Evolutionary conservation across 2,113 vertebrate genomes (phyloP).

Genomic region (Alexandromys fortis): DNA sequence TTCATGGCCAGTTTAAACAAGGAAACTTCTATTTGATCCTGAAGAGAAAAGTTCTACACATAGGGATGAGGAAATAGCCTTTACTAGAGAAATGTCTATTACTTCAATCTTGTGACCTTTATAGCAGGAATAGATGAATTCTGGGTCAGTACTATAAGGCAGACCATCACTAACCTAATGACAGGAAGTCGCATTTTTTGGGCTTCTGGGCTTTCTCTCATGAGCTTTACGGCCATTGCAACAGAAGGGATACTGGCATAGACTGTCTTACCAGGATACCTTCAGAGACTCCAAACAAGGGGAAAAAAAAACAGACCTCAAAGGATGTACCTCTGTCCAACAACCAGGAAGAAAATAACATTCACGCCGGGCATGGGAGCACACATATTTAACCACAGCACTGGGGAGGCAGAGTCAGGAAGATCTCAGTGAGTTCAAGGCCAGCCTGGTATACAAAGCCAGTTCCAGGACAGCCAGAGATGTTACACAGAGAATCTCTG

Average conservation of each 20-base stretch:
- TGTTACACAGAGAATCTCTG: no score
- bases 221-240: no score
- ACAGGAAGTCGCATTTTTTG: neutral
- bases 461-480: no score
- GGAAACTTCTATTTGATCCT: neutral
- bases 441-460: no score
- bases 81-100: neutral
- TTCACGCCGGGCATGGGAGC: neutral
- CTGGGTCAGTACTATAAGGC: neutral
- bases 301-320: neutral
- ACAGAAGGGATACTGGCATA: neutral
- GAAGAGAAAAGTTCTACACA: neutral
- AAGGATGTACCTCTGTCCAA: neutral
- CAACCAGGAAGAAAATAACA: neutral
- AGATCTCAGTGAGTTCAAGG: no score
- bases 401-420: no score
- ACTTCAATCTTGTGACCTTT: neutral
- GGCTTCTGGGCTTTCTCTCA: neutral
- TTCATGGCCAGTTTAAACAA: neutral
- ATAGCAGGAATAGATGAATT: neutral
- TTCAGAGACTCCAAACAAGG: neutral
- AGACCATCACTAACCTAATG: no score
- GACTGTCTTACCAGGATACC: neutral
- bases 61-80: neutral
- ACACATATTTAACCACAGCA: no score